Evolutionary conservation across 2,888 invertebrate genomes (phyloP).

Genomic region (Eupithecia abbreviata): DNA sequence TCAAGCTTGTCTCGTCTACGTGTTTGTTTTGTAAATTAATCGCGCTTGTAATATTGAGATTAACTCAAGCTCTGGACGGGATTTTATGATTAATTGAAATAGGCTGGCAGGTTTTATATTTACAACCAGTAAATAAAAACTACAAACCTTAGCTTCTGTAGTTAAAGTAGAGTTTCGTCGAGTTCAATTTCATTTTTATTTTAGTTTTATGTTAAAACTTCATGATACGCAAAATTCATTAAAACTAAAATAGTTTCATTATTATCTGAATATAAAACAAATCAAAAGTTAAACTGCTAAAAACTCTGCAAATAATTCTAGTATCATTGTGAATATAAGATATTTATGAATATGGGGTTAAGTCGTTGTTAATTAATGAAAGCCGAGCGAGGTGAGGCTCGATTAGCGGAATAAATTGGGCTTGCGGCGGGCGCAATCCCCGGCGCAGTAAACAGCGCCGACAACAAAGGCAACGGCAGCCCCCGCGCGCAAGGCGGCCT

Average conservation of each 20-base stretch:
- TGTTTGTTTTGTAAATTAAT: conserved; percentile 49
- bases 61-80: conserved; percentile 40
- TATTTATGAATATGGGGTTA: conserved; percentile 60
- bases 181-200: background rate
- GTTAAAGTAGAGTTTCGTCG: background rate
- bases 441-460: conserved; percentile 73
- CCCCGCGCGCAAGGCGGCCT: conserved; percentile 65
- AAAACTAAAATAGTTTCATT: background rate
- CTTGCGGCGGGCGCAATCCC: conserved; percentile 73
- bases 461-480: conserved; percentile 75
- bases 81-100: conserved; percentile 45
- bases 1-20: conserved; percentile 45
- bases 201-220: background rate
- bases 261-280: background rate
- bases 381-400: conserved; percentile 72
- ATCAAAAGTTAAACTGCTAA: background rate
- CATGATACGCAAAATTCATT: background rate
- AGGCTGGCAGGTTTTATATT: conserved; percentile 33
- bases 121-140: conserved; percentile 34
- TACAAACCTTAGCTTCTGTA: conserved; percentile 19
- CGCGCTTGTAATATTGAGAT: conserved; percentile 45
- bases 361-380: conserved; percentile 79
- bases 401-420: conserved; percentile 81
- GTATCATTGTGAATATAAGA: conserved; percentile 53
- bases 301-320: background rate